Evolutionary conservation across 2,888 invertebrate species (phyloP).

Genomic region (Lumbricus terrestris): DNA sequence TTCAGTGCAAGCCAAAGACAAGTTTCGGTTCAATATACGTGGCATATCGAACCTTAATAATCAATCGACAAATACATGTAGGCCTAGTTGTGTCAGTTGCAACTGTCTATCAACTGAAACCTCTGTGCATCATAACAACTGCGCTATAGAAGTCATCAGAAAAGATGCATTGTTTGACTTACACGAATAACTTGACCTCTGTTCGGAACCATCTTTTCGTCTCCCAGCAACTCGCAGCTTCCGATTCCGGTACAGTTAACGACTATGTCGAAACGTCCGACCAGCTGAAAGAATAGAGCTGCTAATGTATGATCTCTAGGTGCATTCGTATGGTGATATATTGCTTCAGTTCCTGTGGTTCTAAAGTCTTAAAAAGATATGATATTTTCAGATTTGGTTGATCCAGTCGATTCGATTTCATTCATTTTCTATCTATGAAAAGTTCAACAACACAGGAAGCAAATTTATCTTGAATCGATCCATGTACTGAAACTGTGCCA

Average conservation of each 20-base stretch:
- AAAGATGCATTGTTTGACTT: neutral
- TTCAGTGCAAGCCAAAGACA: no score
- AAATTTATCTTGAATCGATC: neutral
- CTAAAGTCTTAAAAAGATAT: neutral
- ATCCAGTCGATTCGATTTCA: neutral
- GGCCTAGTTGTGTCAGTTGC: neutral
- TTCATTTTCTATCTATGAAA: neutral
- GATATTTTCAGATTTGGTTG: neutral
- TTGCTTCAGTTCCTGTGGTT: neutral
- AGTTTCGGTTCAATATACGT: no score
- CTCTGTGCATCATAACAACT: neutral
- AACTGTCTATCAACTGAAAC: neutral
- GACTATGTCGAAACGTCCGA: constrained; percentile 57
- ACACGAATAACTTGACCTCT: constrained; percentile 56
- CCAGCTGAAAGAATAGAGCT: constrained; percentile 46
- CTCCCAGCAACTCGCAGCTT: constrained; percentile 56
- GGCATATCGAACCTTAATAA: no score
- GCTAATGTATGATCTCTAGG: neutral
- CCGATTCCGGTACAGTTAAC: constrained; percentile 61
- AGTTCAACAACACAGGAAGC: neutral
- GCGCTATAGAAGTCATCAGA: neutral
- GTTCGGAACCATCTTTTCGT: constrained; percentile 54
- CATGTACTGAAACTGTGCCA: neutral
- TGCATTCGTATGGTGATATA: no score
- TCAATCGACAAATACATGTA: neutral